Evolutionary conservation across 2,888 invertebrate genomes (phyloP), one percentile per base, ranked within the genome.

Genomic region (Sphaerophoria rueppellii): DNA sequence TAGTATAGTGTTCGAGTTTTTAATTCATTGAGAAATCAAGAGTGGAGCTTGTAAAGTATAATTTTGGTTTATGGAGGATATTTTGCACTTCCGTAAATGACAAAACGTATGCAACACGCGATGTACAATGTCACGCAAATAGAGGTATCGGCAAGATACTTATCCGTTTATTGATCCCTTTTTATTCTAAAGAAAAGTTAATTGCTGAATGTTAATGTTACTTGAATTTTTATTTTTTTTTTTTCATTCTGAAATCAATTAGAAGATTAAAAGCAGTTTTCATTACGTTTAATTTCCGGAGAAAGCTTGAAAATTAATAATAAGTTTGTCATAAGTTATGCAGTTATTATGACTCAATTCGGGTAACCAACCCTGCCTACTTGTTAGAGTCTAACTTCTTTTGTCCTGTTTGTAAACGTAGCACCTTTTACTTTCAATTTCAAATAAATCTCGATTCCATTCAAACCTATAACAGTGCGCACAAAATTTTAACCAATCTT

Each of bases 181-280:
- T 69, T 65, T 52, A 24, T 50, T 52, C 35, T 46, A 48, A 48
- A 63, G 3, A 14, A 43, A 63, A 48, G 63, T 52, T 65, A 37
- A 65, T 65, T 65, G 50, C 7, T 35, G 52, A 16, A 16, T 52
- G 12, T 65, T n/a, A 6, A 34, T 73, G 7, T 5, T 40, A 73
- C 14, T 57, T 72, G 46, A 69, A 71, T 61, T 78, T 46, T 67
- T 61, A 34, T 11, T 55, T 9, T 34, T 43, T 32, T 46, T 69
- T 81, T 81, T 73, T 85, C 54, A 57, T 76, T 81, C 71, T 75
- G 85, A 73, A 86, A 82, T 86, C 85, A 86, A 86, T 86, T 86
- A 86, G 82, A 86, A 86, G 82, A 86, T 86, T 86, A 86, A 86
- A 82, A 78, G 6, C 11, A 32, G 6, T 5, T 40, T 70, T 14